Evolutionary conservation across 2,797 vertebrate species (phyloP).

Genomic region (Esox lucius): DNA sequence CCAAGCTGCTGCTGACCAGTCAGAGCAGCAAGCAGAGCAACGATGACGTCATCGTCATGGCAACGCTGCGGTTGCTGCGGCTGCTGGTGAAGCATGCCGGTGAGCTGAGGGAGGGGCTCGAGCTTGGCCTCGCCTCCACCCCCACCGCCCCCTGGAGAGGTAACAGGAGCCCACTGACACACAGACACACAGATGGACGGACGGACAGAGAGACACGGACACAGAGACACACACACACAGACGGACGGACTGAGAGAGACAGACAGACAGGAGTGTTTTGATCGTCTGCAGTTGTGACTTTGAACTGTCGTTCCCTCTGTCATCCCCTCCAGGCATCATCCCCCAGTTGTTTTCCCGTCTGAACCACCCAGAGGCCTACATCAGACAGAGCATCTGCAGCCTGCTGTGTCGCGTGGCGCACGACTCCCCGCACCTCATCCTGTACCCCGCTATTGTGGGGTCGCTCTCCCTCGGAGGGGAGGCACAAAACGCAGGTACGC

Average conservation of each 20-base stretch:
- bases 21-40: constrained; percentile 90
- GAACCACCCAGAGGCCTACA: constrained; percentile 96
- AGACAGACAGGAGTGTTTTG: too few relatives aligned
- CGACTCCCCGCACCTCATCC: constrained; percentile 94
- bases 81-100: constrained; percentile 96
- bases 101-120: constrained; percentile 91
- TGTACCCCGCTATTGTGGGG: constrained; percentile 97
- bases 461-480: constrained; percentile 94
- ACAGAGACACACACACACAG: too few relatives aligned
- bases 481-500: constrained; percentile 88
- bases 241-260: too few relatives aligned
- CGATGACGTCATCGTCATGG: constrained; percentile 97
- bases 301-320: neutral
- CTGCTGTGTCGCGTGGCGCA: constrained; percentile 94
- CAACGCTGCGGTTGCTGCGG: constrained; percentile 88
- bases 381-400: constrained; percentile 97
- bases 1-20: constrained; percentile 79
- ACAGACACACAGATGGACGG: neutral
- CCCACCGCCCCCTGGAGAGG: constrained; percentile 98
- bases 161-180: constrained; percentile 45
- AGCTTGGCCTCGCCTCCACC: constrained; percentile 92
- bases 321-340: constrained; percentile 84
- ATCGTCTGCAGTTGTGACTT: too few relatives aligned
- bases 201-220: too few relatives aligned
- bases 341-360: constrained; percentile 97